Conservation (phyloP, 2,113 vertebrate species). For the Poecile atricapillus region DNA sequence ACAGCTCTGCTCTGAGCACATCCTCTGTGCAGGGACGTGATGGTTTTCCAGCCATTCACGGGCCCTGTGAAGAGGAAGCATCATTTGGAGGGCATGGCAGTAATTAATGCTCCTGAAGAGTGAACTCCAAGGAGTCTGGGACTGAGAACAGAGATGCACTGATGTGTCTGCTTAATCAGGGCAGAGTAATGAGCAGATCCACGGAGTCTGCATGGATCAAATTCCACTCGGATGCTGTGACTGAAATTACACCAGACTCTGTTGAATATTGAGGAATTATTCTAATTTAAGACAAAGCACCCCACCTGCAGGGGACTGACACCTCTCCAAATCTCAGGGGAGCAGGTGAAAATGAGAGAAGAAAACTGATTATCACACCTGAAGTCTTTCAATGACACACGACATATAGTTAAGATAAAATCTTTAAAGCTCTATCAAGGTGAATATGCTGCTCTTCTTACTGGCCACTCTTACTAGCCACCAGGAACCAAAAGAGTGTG, state of each 20-base stretch:
- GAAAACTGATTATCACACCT: background rate
- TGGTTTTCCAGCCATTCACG: background rate
- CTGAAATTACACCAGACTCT: background rate
- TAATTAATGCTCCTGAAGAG: background rate
- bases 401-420: background rate
- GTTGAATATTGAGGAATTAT: background rate
- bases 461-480: background rate
- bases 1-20: background rate
- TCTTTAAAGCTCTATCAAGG: background rate
- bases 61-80: background rate
- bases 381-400: background rate
- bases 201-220: background rate
- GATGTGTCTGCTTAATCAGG: background rate
- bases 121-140: background rate
- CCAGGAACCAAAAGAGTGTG: background rate
- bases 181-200: background rate
- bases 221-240: background rate
- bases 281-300: background rate
- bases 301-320: background rate
- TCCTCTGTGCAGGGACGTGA: background rate
- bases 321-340: background rate
- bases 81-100: background rate
- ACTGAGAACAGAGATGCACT: background rate
- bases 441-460: background rate
- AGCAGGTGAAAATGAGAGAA: background rate